Conservation (phyloP, 2,113 vertebrate genomes). For the Colius striatus region DNA sequence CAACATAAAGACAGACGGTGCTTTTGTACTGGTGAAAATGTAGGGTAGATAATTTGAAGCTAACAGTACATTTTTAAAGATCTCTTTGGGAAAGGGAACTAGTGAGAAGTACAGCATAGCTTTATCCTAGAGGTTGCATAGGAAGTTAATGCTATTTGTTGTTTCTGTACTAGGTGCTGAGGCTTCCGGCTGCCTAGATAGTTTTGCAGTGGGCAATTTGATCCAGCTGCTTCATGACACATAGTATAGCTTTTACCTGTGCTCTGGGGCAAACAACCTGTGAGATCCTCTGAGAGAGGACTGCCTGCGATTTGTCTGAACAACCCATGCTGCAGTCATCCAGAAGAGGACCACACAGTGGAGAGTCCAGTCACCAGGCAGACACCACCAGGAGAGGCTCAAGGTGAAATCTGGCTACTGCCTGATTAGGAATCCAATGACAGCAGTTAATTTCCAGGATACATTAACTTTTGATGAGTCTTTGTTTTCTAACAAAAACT, state of each 20-base stretch:
- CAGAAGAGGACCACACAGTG: accelerated
- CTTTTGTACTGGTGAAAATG: not conserved
- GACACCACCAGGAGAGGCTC: not conserved
- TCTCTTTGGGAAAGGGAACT: not conserved
- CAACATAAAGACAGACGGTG: not conserved
- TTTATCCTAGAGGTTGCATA: not conserved
- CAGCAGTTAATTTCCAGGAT: not conserved
- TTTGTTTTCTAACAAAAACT: not conserved
- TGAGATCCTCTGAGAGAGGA: not conserved
- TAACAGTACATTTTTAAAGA: not conserved
- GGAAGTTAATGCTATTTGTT: not conserved
- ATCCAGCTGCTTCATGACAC: not conserved
- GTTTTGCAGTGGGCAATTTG: not conserved
- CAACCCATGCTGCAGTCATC: not conserved
- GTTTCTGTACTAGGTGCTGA: not conserved
- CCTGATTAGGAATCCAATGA: not conserved
- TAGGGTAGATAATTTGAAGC: not conserved
- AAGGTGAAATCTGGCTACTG: not conserved
- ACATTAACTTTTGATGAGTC: not conserved
- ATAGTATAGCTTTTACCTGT: not conserved
- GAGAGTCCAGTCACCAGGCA: not conserved
- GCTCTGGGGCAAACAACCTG: not conserved
- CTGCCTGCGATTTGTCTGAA: not conserved
- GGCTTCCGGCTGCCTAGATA: not conserved
- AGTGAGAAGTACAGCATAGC: not conserved